Evolutionary conservation across 1,140 invertebrate species (phyloP).

Genomic region (Drosophila malerkotliana): DNA sequence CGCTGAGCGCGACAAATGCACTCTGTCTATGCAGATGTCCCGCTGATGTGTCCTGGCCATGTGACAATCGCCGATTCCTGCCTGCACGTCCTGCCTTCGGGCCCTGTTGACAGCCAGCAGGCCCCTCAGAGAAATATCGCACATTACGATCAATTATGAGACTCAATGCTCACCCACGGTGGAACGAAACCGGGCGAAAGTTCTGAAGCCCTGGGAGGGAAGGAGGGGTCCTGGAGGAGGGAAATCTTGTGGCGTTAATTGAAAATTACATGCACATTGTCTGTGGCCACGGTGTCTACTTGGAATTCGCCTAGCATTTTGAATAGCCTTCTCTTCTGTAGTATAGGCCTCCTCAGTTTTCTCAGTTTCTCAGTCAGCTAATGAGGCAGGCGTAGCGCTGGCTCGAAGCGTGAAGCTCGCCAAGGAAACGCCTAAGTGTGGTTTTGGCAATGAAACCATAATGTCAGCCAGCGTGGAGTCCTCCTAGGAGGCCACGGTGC

Average conservation of each 20-base stretch:
- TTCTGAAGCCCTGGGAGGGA: conserved; percentile 12
- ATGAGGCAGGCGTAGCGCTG: conserved; percentile 47
- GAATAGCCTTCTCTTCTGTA: conserved; percentile 1
- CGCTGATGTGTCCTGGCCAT: conserved; percentile 25
- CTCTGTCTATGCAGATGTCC: conserved; percentile 11
- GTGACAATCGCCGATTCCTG: conserved; percentile 25
- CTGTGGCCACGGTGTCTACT: conserved; percentile 65
- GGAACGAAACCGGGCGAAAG: conserved; percentile 64
- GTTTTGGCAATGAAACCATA: conserved; percentile 80
- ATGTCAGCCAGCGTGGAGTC: conserved; percentile 71
- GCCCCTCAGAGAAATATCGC: conserved; percentile 53
- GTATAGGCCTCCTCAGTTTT: conserved; percentile 4
- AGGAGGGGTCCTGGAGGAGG: not conserved
- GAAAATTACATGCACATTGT: conserved; percentile 78
- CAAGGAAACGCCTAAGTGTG: conserved; percentile 59
- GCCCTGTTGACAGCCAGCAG: conserved; percentile 67
- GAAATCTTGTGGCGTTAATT: conserved; percentile 78
- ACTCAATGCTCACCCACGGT: conserved; percentile 69
- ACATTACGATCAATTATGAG: conserved; percentile 83
- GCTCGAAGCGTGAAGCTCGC: conserved; percentile 63
- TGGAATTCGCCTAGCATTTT: conserved; percentile 56
- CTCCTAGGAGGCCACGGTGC: conserved; percentile 13
- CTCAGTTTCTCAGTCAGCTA: conserved; percentile 21
- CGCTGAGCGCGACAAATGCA: conserved; percentile 46
- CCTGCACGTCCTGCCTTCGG: not conserved